Percentiles rank a stretch among this genome's conserved stretches.
Evolutionary conservation across 2,888 invertebrate genomes (phyloP).

Genomic region (Plutella xylostella): DNA sequence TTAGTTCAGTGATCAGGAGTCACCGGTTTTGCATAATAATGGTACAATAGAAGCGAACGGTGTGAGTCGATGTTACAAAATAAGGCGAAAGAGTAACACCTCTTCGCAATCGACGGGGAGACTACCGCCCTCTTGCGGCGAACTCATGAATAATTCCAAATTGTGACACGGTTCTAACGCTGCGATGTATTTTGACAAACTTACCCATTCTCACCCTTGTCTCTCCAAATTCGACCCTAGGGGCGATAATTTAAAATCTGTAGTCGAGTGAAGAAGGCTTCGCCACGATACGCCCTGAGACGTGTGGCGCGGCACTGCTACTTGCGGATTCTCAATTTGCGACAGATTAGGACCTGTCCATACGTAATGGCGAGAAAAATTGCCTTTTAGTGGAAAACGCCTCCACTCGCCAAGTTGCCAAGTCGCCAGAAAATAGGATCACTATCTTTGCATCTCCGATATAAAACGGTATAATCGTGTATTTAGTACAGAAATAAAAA

Average conservation of each 20-base stretch:
- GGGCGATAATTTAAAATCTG: too few relatives aligned
- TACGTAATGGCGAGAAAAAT: not conserved
- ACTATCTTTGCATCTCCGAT: too few relatives aligned
- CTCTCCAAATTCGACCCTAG: too few relatives aligned
- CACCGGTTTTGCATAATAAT: slow-evolving; percentile 58
- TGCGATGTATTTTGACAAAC: slow-evolving; percentile 7
- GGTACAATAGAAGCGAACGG: slow-evolving; percentile 42
- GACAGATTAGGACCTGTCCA: slow-evolving; percentile 9
- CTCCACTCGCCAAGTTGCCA: too few relatives aligned
- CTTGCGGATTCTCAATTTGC: slow-evolving; percentile 9
- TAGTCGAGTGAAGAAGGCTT: too few relatives aligned
- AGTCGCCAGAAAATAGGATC: too few relatives aligned
- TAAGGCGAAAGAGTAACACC: slow-evolving; percentile 40
- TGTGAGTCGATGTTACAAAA: slow-evolving; percentile 45
- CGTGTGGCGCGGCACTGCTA: slow-evolving; percentile 5
- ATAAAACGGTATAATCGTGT: too few relatives aligned
- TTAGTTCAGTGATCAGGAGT: slow-evolving; percentile 44
- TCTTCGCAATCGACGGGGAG: slow-evolving; percentile 23
- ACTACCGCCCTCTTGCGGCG: slow-evolving; percentile 25
- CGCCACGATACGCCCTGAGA: not conserved
- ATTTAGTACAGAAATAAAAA: too few relatives aligned
- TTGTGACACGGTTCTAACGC: slow-evolving; percentile 37
- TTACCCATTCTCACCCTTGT: not conserved
- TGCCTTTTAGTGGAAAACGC: too few relatives aligned
- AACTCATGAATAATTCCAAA: slow-evolving; percentile 54